A percentile compares a stretch with the other conserved stretches of the same genome.
phyloP scores from a whole-genome alignment of 2,113 vertebrate species.

The Galemys pyrenaicus region DNA sequence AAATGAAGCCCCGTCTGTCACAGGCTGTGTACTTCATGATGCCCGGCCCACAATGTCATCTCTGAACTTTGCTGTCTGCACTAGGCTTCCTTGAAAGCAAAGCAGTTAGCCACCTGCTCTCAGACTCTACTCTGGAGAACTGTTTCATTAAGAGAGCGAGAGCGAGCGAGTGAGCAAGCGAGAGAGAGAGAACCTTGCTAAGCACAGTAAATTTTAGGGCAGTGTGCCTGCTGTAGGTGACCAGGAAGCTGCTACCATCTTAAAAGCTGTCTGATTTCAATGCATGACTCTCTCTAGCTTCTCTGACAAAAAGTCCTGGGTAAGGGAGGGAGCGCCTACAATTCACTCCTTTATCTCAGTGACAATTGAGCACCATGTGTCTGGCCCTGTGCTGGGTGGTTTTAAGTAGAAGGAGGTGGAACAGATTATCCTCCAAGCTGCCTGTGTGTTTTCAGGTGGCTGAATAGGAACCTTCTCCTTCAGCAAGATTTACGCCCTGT shows the following conservation, averaged over 20 bases:
- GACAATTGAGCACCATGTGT: background rate
- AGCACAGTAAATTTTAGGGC: conserved; percentile 20
- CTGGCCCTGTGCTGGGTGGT: background rate
- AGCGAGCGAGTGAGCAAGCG: too few relatives aligned
- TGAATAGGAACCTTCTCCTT: conserved; percentile 32
- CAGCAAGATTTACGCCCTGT: conserved; percentile 55
- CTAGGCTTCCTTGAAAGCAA: background rate
- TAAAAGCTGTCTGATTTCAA: background rate
- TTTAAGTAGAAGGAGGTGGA: background rate
- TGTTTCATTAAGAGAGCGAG: background rate
- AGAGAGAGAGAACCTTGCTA: background rate
- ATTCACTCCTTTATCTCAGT: background rate
- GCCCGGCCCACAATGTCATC: background rate
- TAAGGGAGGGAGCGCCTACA: background rate
- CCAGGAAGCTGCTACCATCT: background rate
- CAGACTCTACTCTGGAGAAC: conserved; percentile 1
- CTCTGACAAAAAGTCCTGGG: background rate
- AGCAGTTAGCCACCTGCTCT: conserved; percentile 58
- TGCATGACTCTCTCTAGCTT: background rate
- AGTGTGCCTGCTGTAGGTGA: background rate
- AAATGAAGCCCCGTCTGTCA: background rate
- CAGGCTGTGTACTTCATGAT: background rate
- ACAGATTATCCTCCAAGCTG: conserved; percentile 1
- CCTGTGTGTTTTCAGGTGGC: background rate
- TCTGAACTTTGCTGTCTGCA: background rate